Evolutionary conservation across 2,113 vertebrate species (phyloP).

Genomic region (Actinemys pallida): DNA sequence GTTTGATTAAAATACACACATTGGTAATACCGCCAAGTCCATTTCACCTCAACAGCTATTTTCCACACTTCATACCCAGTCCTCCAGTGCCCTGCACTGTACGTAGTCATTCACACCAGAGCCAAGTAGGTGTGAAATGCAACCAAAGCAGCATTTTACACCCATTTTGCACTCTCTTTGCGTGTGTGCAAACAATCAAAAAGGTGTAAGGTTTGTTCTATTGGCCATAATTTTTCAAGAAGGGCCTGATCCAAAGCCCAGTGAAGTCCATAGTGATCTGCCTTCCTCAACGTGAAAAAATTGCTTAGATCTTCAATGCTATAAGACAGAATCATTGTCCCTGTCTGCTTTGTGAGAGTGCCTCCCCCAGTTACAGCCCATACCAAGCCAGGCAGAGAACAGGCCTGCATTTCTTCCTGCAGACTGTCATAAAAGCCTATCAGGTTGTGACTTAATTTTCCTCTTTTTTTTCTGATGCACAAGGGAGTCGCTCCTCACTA

Average conservation of each 20-base stretch:
- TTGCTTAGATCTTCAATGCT: conserved; percentile 24
- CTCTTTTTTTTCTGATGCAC: neutral
- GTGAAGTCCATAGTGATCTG: neutral
- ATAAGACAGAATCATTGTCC: conserved; percentile 52
- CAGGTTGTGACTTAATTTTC: conserved; percentile 67
- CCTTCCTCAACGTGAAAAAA: conserved; percentile 24
- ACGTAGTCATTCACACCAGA: neutral
- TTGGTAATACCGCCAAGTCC: neutral
- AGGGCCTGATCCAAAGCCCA: neutral
- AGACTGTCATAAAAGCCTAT: conserved; percentile 64
- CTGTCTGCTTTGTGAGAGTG: conserved; percentile 51
- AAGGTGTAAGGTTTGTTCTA: neutral
- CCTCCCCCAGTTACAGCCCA: conserved; percentile 71
- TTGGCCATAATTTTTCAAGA: neutral
- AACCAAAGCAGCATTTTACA: neutral
- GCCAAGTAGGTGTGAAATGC: no score
- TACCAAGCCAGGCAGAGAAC: conserved; percentile 46
- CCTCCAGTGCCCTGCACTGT: neutral
- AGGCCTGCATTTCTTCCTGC: conserved; percentile 27
- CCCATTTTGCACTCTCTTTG: neutral
- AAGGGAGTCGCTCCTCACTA: conserved; percentile 23
- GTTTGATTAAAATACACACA: accelerated
- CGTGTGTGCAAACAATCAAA: neutral
- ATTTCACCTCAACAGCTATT: accelerated
- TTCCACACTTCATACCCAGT: neutral